Evolutionary conservation across 2,888 invertebrate genomes (phyloP).

Genomic region (Bugula neritina): DNA sequence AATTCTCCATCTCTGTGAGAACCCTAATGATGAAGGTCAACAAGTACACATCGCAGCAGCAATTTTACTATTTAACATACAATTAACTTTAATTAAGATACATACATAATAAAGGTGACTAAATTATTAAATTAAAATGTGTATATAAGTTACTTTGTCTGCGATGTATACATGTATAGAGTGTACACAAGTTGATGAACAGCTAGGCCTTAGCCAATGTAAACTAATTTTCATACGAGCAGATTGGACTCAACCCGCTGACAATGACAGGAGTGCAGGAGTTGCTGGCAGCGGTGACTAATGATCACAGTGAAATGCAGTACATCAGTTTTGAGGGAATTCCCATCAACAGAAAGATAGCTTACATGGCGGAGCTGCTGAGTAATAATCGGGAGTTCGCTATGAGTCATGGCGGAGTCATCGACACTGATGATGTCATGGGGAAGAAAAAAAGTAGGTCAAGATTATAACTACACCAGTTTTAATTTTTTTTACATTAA

Average conservation of each 20-base stretch:
- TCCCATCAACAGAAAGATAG: constrained; percentile 44
- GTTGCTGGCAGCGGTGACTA: constrained; percentile 39
- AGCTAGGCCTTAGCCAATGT: too few relatives aligned
- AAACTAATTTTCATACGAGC: constrained; percentile 11
- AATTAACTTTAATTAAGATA: too few relatives aligned
- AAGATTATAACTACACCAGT: background rate
- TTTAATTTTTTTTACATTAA: too few relatives aligned
- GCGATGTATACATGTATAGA: too few relatives aligned
- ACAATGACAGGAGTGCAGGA: constrained; percentile 49
- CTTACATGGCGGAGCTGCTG: constrained; percentile 41
- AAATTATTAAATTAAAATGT: too few relatives aligned
- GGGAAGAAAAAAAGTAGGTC: constrained; percentile 33
- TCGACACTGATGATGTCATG: constrained; percentile 42
- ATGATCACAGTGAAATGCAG: constrained; percentile 33
- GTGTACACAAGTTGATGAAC: too few relatives aligned
- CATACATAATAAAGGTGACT: too few relatives aligned
- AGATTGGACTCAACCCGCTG: constrained; percentile 49
- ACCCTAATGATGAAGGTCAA: too few relatives aligned
- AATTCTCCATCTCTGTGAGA: too few relatives aligned
- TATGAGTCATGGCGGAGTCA: constrained; percentile 42
- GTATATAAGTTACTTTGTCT: too few relatives aligned
- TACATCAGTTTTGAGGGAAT: constrained; percentile 44
- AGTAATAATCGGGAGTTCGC: constrained; percentile 37
- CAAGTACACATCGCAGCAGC: too few relatives aligned
- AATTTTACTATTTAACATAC: too few relatives aligned